Conservation (phyloP, 2,113 vertebrate species). For the Lota lota region DNA sequence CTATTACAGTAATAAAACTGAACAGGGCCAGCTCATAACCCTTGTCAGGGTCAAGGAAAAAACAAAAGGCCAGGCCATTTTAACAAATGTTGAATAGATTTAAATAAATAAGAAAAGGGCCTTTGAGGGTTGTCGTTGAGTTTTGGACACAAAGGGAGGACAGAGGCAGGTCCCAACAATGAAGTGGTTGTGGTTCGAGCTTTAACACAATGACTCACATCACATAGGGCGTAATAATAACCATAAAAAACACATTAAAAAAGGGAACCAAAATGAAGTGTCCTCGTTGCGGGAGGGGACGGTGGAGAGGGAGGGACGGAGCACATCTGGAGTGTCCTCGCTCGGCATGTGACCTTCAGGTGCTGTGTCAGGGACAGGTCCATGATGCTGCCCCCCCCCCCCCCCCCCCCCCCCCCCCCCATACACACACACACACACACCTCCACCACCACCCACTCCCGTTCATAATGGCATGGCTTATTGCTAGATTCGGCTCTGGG, state of each 20-base stretch:
- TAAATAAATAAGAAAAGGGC: conserved; percentile 9
- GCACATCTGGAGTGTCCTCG: conserved; percentile 24
- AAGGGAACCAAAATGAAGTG: no score
- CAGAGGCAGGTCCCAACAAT: background rate
- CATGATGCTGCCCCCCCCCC: conserved; percentile 48
- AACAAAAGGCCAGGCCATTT: conserved; percentile 15
- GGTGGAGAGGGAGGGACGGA: background rate
- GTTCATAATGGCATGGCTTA: conserved; percentile 60
- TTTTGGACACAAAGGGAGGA: background rate
- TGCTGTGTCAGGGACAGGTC: conserved; percentile 49
- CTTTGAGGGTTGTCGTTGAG: background rate
- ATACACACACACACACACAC: background rate
- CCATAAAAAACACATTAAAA: no score
- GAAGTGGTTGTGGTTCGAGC: background rate
- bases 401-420: conserved; percentile 23
- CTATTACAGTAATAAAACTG: conserved; percentile 23
- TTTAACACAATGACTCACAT: background rate
- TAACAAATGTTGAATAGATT: conserved; percentile 28
- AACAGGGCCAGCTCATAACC: conserved; percentile 13
- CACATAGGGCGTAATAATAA: no score
- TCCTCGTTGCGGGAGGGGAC: no score
- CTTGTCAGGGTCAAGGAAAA: conserved; percentile 20
- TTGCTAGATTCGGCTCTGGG: conserved; percentile 53
- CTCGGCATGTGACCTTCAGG: conserved; percentile 61
- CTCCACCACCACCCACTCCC: conserved; percentile 32